Percentiles rank a stretch among this genome's conserved stretches.
These are phyloP conservation scores for Mesocentrotus franciscanus DNA, from an alignment of 53 echinoderm and acorn worm species.

Conservation along the genomic window DNA sequence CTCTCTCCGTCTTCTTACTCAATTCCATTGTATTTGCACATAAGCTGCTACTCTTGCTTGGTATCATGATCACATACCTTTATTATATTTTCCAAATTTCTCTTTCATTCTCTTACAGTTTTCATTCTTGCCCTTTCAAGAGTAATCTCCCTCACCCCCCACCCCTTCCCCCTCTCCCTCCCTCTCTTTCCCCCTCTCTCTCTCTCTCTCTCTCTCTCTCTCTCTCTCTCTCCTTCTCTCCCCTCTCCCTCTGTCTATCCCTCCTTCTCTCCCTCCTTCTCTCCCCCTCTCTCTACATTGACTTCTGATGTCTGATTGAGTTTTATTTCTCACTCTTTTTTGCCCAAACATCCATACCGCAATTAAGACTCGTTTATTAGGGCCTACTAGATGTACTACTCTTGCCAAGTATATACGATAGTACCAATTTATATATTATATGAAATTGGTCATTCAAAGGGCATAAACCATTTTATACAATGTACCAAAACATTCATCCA, in stretches of 20 bases:
- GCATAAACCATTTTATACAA: background rate
- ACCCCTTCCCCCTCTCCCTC: background rate
- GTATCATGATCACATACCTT: no score
- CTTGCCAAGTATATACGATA: no score
- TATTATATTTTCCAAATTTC: no score
- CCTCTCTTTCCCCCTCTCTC: background rate
- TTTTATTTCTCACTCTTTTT: background rate
- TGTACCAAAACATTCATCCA: background rate
- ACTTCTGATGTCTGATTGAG: background rate
- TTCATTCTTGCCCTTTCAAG: background rate
- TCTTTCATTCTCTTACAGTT: background rate
- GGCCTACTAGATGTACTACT: background rate
- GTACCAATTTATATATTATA: background rate
- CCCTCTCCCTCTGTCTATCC: no score
- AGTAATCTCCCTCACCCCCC: background rate
- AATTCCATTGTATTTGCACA: no score
- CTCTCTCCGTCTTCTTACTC: no score
- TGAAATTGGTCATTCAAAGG: background rate
- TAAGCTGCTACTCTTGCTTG: no score
- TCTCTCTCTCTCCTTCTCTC: background rate
- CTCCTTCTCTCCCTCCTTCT: no score
- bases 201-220: background rate
- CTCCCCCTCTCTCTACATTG: no score
- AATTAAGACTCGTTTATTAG: background rate
- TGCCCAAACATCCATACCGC: background rate